Base-by-base conservation (phyloP, 1,140 invertebrate species). In the Druon quercuslanigerum region DNA sequence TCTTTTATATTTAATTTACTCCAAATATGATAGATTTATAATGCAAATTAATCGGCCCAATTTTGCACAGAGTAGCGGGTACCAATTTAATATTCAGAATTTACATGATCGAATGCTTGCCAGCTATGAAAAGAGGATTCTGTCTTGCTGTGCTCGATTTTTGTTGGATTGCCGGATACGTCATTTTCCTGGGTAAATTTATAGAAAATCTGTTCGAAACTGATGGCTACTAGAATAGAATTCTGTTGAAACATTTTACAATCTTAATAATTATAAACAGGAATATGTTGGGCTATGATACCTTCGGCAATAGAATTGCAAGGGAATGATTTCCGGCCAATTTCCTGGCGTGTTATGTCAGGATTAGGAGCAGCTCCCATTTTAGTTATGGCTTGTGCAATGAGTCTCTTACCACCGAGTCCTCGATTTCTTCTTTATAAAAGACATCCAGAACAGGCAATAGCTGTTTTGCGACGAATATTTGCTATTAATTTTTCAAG, bases 401-500 rank as follows among this genome's bases (percentile, higher is more conserved):
- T 78, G 1, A 82, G 83, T 72, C 71, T 88, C 1, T 54, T 88
- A 51, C 84, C 85, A 50, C 33, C 77, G 16, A 87, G 82, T 77
- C 85, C 86, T 46, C 79, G 87, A 50, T 78, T 84, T 56, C 79
- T 82, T 52, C 73, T 88, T n/a, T 80, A 85, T 66, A 83, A 78
- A 16, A 79, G 79, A 56, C 79, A 75, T 3, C 76, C 73, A n/a
- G 76, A 78, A 56, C 78, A 82, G 75, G 83, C 86, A 9, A 33
- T 87, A 8, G 11, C 57, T 19, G 79, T 86, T 25, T 52, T 87
- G 13, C 80, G 82, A 54, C 82, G 86, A 70, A 87, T 87, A 12
- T 87, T 85, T 73, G 85, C 86, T 16, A 85, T 87, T 71, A 87
- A 87, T 80, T 82, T 83, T 80, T 84, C 85, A 17, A 86, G 77